These are phyloP conservation scores for Pitta sordida DNA, from an alignment of 2,113 vertebrate species.

Conservation along the genomic window DNA sequence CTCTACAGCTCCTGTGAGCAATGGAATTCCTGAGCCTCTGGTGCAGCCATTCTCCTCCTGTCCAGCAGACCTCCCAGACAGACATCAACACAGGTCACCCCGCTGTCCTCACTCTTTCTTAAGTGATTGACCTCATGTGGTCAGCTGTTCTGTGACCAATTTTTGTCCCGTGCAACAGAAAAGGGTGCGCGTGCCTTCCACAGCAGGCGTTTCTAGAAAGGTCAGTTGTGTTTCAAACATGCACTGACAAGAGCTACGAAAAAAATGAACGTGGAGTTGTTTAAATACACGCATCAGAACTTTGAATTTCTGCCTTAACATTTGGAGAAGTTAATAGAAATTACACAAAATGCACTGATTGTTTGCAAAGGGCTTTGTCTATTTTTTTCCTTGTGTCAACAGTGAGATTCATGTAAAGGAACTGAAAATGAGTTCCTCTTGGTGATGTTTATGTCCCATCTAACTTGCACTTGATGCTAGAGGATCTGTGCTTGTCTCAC, in stretches of 20 bases:
- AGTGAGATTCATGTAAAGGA: background rate
- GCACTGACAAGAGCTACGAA: background rate
- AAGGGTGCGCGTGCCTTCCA: background rate
- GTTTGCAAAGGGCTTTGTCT: background rate
- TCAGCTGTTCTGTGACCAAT: background rate
- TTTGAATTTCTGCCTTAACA: background rate
- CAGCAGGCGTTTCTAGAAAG: background rate
- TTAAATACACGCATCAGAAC: background rate
- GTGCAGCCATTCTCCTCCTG: background rate
- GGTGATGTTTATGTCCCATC: background rate
- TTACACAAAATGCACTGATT: background rate
- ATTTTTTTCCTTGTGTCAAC: background rate
- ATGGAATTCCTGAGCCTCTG: background rate
- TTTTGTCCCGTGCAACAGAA: background rate
- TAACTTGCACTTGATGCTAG: background rate
- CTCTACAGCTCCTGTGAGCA: background rate
- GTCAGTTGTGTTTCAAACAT: background rate
- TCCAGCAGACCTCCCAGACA: background rate
- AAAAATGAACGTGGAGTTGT: background rate
- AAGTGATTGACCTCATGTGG: background rate
- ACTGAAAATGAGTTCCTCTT: background rate
- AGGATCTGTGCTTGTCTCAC: background rate
- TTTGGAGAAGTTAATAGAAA: background rate
- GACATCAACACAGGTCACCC: fast-evolving
- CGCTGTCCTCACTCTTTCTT: background rate